Percentiles rank a stretch among this genome's conserved stretches.
These are phyloP conservation scores for Poecile montanus DNA, from an alignment of 2,797 vertebrate genomes.

Conservation along the genomic window DNA sequence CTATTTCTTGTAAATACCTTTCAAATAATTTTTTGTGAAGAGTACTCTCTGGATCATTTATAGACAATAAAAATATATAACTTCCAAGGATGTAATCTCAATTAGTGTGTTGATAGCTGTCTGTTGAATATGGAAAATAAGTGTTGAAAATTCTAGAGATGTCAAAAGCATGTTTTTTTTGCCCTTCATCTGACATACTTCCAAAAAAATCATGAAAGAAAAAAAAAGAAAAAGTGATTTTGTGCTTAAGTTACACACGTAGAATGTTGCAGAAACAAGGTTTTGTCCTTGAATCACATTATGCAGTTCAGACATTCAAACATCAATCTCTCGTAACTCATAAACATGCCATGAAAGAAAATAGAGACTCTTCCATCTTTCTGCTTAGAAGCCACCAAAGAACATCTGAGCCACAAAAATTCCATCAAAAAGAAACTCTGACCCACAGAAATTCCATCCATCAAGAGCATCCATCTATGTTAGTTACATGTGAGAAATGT, in stretches of 20 bases:
- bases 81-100: not conserved
- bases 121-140: not conserved
- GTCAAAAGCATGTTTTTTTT: not conserved
- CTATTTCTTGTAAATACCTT: not conserved
- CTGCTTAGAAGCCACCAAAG: not conserved
- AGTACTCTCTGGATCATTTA: not conserved
- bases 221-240: not conserved
- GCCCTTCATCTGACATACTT: not conserved
- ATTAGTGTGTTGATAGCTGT: fast-evolving
- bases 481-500: not conserved
- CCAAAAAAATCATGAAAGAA: not conserved
- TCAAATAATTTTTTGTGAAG: not conserved
- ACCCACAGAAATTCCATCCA: not conserved
- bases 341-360: not conserved
- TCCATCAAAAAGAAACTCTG: not conserved
- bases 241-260: not conserved
- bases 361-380: not conserved
- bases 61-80: not conserved
- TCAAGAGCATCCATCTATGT: not conserved
- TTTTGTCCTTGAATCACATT: not conserved
- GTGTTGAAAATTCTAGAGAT: not conserved
- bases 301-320: not conserved
- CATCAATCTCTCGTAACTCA: not conserved
- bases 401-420: not conserved
- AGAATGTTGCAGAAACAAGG: not conserved